These are phyloP conservation scores for Malachius bipustulatus DNA, from an alignment of 2,888 invertebrate genomes.

Conservation along the genomic window DNA sequence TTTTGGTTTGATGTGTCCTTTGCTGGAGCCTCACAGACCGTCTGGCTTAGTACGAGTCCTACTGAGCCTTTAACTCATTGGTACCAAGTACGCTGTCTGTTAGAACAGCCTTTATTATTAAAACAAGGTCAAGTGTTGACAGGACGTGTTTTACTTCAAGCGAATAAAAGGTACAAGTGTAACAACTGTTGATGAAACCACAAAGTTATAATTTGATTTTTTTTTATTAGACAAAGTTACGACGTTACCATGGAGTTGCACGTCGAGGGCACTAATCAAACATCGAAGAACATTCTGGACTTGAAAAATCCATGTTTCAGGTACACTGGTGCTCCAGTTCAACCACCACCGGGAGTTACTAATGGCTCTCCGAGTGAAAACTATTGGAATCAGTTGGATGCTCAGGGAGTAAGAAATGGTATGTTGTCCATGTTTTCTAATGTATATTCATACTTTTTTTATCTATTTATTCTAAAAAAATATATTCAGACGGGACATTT, in stretches of 20 bases:
- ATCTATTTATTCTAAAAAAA: no score
- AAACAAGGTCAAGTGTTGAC: slow-evolving; percentile 86
- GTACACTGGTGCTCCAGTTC: slow-evolving; percentile 85
- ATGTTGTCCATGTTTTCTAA: slow-evolving; percentile 12
- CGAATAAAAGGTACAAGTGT: slow-evolving; percentile 67
- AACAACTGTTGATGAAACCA: slow-evolving; percentile 3
- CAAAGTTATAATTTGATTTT: slow-evolving; percentile 10
- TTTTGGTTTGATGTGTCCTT: slow-evolving; percentile 99
- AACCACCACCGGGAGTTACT: slow-evolving; percentile 85
- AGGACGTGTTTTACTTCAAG: slow-evolving; percentile 76
- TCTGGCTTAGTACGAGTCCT: slow-evolving; percentile 96
- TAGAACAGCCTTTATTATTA: slow-evolving; percentile 87
- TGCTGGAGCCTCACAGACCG: slow-evolving; percentile 75
- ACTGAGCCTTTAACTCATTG: slow-evolving; percentile 97
- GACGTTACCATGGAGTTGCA: slow-evolving; percentile 93
- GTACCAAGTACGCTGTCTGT: slow-evolving; percentile 95
- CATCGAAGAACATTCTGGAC: slow-evolving; percentile 85
- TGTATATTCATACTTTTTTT: not conserved
- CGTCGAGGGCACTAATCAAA: slow-evolving; percentile 76
- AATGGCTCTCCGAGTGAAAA: slow-evolving; percentile 87
- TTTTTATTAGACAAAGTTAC: slow-evolving; percentile 72
- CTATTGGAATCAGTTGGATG: slow-evolving; percentile 79
- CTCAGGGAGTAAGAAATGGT: slow-evolving; percentile 49
- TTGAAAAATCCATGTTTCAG: slow-evolving; percentile 98
- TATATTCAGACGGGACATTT: slow-evolving; percentile 1